Conservation (phyloP, 1,140 invertebrate species). For the Calephelis nemesis region DNA sequence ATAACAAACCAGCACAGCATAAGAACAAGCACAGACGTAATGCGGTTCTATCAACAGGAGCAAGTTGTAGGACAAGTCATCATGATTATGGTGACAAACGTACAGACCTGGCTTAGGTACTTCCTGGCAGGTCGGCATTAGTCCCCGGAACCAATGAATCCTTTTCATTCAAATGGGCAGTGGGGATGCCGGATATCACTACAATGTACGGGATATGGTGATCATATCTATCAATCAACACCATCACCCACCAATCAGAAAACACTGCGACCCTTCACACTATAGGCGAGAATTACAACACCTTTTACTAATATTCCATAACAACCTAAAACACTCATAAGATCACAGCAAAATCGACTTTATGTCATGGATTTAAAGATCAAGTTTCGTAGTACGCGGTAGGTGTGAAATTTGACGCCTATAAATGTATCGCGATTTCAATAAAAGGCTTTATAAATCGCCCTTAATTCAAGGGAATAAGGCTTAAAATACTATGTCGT, state of each 20-base stretch:
- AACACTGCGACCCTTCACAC: conserved; percentile 65
- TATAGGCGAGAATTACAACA: conserved; percentile 72
- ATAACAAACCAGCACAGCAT: too few relatives aligned
- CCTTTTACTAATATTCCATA: conserved; percentile 43
- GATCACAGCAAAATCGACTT: conserved; percentile 28
- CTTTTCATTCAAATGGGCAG: background rate
- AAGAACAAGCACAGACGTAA: too few relatives aligned
- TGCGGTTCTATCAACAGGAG: too few relatives aligned
- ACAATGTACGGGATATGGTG: conserved; percentile 5
- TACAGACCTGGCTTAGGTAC: too few relatives aligned
- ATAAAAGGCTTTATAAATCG: conserved; percentile 23
- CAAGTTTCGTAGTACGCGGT: conserved; percentile 25
- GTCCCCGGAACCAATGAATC: conserved; percentile 5
- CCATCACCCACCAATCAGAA: conserved; percentile 57
- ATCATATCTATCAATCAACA: conserved; percentile 45
- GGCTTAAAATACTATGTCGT: conserved; percentile 30
- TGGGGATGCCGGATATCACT: conserved; percentile 5
- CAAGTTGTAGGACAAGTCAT: too few relatives aligned
- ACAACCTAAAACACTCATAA: conserved; percentile 31
- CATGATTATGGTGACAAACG: too few relatives aligned
- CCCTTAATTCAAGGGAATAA: conserved; percentile 37
- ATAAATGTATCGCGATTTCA: conserved; percentile 42
- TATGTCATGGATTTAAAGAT: conserved; percentile 23
- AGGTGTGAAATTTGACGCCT: conserved; percentile 78
- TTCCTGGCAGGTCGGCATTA: background rate